Evolutionary conservation across 2,797 vertebrate genomes (phyloP), one percentile per base, ranked within the genome.

Genomic region (Pangasius larnaudii): DNA sequence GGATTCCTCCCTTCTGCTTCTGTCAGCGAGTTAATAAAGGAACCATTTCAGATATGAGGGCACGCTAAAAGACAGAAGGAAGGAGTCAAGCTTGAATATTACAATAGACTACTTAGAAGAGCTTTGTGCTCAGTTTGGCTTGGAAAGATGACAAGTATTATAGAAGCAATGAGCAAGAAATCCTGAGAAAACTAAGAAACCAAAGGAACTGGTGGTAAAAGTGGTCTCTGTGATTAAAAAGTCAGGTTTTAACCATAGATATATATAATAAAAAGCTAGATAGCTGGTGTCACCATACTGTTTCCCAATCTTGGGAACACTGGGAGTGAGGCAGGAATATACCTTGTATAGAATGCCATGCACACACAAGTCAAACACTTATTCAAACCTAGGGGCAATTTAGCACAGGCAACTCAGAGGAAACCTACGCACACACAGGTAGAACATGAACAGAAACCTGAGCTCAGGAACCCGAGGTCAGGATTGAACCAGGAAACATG

Each of bases 1-100:
- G 27, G 59, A 91, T 90, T 84, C 88, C 86, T 89, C 81, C 84
- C 58, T 82, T 61, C 85, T 69, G 63, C 85, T 83, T 91, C 88
- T 90, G 86, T 93, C 91, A 91, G 75, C 89, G 42, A 61, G 86
- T 89, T 93, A 91, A 92, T 93, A 92, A 93, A 90, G 89, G 53
- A 93, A 80, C 86, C 81, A 67, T 89, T 74, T 87, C 85, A 90
- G 90, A 90, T 86, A 87, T 90, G 85, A 91, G 67, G 74, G 71
- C 49, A 19, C 16, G 82, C 51, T 84, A 86, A 88, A 85, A 46
- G 81, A 84, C 61, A 49, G 19, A 86, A 56, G 24, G 58, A 69
- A 33, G 69, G 85, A 49, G 24, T 77, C n/a, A 9, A 61, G 67
- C 56, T 42, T 27, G 84, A 69, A 49, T 53, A 82, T 84, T 69